Base-by-base conservation (phyloP, 2,113 vertebrate species). In the Coracopsis vasa region DNA sequence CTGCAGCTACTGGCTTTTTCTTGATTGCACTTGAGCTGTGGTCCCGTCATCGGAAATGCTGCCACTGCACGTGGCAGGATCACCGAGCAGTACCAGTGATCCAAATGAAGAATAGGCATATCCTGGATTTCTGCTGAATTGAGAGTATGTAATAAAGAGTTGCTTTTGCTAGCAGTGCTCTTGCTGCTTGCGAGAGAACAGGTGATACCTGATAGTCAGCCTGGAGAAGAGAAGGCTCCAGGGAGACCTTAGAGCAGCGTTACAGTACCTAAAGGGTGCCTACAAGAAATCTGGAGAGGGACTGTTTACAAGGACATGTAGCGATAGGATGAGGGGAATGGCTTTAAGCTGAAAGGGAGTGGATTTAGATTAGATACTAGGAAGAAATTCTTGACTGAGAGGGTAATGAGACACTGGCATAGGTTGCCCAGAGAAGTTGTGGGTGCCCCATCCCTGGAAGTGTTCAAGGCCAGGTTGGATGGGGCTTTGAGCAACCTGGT, bases 41-140 rank as follows among this genome's bases (percentile, higher is more conserved):
- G 77, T 60, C 51, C 47, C 16, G 1, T 25, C 64, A 4, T 28
- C 5, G 0, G 41, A 17, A 48, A 14, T 1, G 11, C 83, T 69
- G 66, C 18, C 5, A 44, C 29, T 10, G 0, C 4, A 1, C 0
- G 1, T 20, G 62, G 65, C 91, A 33, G 66, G 41, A 35, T 56
- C 82, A 10, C 65, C 2, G 13, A 71, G 78, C 60, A 24, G 24
- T 18, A 35, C 39, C 47, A 2, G 44, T 7, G 74, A 71, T 54
- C 61, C 47, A 25, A 45, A 18, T 1, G 5, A 37, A 75, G 37
- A 72, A 28, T 0, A 20, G 25, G 37, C 33, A 23, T 27, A 60
- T 39, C 50, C 72, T 18, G 27, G 12, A 21, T 80, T 83, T 80
- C 9, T 11, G 45, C 7, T 64, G 72, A 51, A 90, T 80, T 77